These are phyloP conservation scores for Pterophyllum scalare DNA, from an alignment of 2,113 vertebrate species.

Conservation along the genomic window DNA sequence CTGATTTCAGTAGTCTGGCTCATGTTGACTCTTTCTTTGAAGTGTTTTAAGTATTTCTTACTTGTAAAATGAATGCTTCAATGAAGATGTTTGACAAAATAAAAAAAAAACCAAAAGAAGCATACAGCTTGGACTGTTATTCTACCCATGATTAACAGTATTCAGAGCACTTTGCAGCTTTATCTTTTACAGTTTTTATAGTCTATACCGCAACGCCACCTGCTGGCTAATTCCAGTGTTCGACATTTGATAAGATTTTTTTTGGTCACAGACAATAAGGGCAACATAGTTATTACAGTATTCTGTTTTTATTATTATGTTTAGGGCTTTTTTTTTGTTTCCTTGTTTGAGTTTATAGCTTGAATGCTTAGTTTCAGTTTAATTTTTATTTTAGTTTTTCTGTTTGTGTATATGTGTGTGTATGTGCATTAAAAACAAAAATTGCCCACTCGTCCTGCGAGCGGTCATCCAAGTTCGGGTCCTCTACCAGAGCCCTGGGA, in stretches of 20 bases:
- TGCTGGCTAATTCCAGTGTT: background rate
- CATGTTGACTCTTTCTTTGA: slow-evolving; percentile 34
- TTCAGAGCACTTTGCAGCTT: background rate
- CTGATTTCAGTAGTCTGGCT: slow-evolving; percentile 30
- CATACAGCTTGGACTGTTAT: background rate
- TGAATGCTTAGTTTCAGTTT: background rate
- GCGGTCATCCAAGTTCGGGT: too few relatives aligned
- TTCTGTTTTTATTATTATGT: too few relatives aligned
- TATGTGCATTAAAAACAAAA: too few relatives aligned
- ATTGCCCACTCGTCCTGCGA: too few relatives aligned
- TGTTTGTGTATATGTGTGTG: too few relatives aligned
- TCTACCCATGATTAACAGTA: background rate
- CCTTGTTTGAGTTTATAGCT: background rate
- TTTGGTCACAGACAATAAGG: background rate
- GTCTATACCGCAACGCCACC: slow-evolving; percentile 27
- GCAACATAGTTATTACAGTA: too few relatives aligned
- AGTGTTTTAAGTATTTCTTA: slow-evolving; percentile 51
- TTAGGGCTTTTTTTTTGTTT: background rate
- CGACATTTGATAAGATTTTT: too few relatives aligned
- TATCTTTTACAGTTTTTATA: background rate
- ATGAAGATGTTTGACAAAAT: slow-evolving; percentile 55
- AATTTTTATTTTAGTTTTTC: too few relatives aligned
- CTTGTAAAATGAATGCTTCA: slow-evolving; percentile 64
- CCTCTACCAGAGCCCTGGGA: too few relatives aligned
- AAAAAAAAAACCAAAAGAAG: slow-evolving; percentile 19